Conservation (phyloP, 2,113 vertebrate species). For the Chloebia gouldiae region DNA sequence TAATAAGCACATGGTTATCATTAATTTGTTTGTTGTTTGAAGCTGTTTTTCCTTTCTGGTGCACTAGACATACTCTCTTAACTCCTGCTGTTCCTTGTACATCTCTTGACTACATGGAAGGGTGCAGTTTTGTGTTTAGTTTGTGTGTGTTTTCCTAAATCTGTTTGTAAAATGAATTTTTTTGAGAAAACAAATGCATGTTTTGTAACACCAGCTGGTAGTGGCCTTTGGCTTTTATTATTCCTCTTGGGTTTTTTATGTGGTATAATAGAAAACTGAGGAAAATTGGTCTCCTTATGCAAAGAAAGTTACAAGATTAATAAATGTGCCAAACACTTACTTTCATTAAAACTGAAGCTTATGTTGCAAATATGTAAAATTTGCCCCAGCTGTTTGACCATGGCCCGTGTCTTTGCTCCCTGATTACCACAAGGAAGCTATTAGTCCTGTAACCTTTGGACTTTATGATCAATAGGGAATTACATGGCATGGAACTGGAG, state of each 20-base stretch:
- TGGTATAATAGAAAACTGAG: conserved; percentile 79
- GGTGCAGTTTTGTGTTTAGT: background rate
- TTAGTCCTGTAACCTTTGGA: conserved; percentile 97
- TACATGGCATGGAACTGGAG: conserved; percentile 85
- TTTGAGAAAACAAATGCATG: conserved; percentile 74
- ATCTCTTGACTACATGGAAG: background rate
- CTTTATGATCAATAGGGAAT: conserved; percentile 90
- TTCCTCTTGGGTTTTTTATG: conserved; percentile 69
- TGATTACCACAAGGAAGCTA: conserved; percentile 89
- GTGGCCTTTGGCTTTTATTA: conserved; percentile 74
- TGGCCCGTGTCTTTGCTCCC: conserved; percentile 76
- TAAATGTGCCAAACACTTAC: conserved; percentile 95
- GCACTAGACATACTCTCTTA: background rate
- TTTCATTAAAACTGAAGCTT: conserved; percentile 98
- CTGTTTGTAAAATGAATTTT: conserved; percentile 73
- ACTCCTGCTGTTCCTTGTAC: background rate
- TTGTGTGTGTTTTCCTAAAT: conserved; percentile 54
- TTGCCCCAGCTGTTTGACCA: conserved; percentile 88
- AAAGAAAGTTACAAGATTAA: conserved; percentile 86
- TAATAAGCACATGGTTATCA: background rate
- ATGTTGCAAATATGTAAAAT: conserved; percentile 94
- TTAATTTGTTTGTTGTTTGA: background rate
- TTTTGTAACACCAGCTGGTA: conserved; percentile 71
- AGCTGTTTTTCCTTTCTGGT: background rate
- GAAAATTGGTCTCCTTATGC: conserved; percentile 79